Conservation (phyloP, 2,113 vertebrate genomes). For the Brachyhypopomus gauderio region DNA sequence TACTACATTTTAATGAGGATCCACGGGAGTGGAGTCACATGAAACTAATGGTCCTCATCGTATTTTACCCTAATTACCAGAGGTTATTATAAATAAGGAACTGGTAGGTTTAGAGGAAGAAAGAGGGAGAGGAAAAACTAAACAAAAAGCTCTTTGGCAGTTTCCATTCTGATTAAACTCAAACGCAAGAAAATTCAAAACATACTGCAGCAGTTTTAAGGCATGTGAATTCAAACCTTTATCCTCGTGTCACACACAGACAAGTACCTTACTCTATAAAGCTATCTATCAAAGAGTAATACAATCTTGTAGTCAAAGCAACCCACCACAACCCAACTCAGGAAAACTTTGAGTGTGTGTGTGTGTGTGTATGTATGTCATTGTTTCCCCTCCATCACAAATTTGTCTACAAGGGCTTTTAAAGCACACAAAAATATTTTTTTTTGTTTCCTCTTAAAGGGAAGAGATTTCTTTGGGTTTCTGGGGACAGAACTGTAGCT, state of each 20-base stretch:
- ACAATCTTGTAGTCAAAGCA: constrained; percentile 74
- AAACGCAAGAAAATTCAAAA: constrained; percentile 23
- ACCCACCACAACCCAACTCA: constrained; percentile 70
- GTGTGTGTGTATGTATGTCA: constrained; percentile 41
- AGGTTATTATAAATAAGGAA: not conserved
- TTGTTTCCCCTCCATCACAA: constrained; percentile 37
- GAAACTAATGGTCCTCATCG: not conserved
- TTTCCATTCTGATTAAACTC: constrained; percentile 49
- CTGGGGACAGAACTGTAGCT: constrained; percentile 44
- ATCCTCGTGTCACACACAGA: constrained; percentile 51
- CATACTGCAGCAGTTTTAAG: constrained; percentile 51
- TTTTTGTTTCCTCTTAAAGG: constrained; percentile 78
- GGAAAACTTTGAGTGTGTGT: constrained; percentile 56
- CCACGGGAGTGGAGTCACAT: not conserved
- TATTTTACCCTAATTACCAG: not conserved
- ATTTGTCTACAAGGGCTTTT: constrained; percentile 57
- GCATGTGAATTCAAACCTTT: constrained; percentile 50
- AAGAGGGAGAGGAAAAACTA: not conserved
- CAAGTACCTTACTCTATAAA: constrained; percentile 54
- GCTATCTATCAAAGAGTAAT: constrained; percentile 61
- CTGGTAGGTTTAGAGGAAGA: not conserved
- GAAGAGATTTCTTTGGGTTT: constrained; percentile 78
- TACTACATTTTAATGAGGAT: not conserved
- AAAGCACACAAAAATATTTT: constrained; percentile 64
- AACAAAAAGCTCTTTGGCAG: constrained; percentile 58